A percentile compares a stretch with the other conserved stretches of the same genome.
These are phyloP conservation scores for Salminus brasiliensis DNA, from an alignment of 2,113 vertebrate genomes.

Conservation along the genomic window DNA sequence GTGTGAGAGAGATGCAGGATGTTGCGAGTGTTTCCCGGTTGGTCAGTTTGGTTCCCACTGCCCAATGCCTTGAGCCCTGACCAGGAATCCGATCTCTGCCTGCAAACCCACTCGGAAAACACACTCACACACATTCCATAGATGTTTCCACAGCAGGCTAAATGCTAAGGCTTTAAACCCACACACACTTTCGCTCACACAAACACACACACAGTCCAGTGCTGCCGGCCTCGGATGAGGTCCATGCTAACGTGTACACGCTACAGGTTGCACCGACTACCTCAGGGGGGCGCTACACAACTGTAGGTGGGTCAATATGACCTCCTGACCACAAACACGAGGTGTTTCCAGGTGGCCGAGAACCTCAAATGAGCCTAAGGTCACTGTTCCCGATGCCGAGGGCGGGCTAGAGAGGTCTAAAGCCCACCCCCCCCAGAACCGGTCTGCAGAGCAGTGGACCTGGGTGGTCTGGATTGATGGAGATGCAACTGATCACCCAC, in stretches of 20 bases:
- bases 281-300: no score
- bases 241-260: not conserved
- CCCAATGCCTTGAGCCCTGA: conserved; percentile 1
- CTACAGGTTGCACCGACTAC: no score
- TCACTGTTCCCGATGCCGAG: no score
- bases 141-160: conserved; percentile 25
- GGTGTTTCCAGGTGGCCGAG: no score
- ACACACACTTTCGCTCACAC: conserved; percentile 14
- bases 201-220: not conserved
- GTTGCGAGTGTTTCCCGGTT: not conserved
- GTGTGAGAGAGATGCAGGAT: not conserved
- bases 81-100: conserved; percentile 3
- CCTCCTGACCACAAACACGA: no score
- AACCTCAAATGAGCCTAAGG: no score
- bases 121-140: conserved; percentile 29
- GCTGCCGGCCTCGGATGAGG: not conserved
- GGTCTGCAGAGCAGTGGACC: no score
- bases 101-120: conserved; percentile 3
- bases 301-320: no score
- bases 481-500: no score
- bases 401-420: no score
- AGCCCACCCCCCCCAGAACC: no score
- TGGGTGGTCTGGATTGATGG: no score
- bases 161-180: conserved; percentile 23
- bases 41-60: not conserved